phyloP scores from a whole-genome alignment of 2,888 invertebrate genomes.

The Gymnocheta viridis region DNA sequence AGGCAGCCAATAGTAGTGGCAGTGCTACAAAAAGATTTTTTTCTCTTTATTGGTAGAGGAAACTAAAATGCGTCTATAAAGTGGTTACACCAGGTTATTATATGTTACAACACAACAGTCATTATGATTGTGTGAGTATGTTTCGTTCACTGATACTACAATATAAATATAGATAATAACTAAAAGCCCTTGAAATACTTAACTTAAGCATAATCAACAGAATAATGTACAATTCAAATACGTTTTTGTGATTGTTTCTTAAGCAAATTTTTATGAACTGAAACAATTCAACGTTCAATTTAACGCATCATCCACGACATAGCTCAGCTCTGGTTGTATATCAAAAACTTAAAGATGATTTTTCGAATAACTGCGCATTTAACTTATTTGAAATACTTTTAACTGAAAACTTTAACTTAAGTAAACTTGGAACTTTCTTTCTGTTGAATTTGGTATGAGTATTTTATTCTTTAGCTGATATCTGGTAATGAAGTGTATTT shows the following conservation, averaged over 20 bases:
- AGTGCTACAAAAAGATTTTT: conserved; percentile 21
- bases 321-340: not conserved
- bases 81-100: conserved; percentile 37
- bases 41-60: not conserved
- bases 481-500: conserved; percentile 49
- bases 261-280: conserved; percentile 29
- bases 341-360: conserved; percentile 34
- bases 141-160: not conserved
- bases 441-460: not conserved
- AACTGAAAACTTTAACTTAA: conserved; percentile 37
- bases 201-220: conserved; percentile 17
- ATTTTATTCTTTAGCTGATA: conserved; percentile 25
- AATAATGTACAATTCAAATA: not conserved
- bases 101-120: conserved; percentile 42
- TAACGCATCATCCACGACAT: conserved; percentile 32
- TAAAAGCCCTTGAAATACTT: not conserved
- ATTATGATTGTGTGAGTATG: conserved; percentile 25
- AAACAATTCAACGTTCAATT: conserved; percentile 38
- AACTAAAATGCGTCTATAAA: conserved; percentile 13
- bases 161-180: conserved; percentile 26
- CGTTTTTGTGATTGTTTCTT: not conserved
- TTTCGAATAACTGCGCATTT: not conserved
- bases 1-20: conserved; percentile 25
- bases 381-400: conserved; percentile 42
- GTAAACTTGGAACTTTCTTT: conserved; percentile 47